Base-by-base conservation (phyloP, 2,113 vertebrate genomes). In the Lipophrys pholis region DNA sequence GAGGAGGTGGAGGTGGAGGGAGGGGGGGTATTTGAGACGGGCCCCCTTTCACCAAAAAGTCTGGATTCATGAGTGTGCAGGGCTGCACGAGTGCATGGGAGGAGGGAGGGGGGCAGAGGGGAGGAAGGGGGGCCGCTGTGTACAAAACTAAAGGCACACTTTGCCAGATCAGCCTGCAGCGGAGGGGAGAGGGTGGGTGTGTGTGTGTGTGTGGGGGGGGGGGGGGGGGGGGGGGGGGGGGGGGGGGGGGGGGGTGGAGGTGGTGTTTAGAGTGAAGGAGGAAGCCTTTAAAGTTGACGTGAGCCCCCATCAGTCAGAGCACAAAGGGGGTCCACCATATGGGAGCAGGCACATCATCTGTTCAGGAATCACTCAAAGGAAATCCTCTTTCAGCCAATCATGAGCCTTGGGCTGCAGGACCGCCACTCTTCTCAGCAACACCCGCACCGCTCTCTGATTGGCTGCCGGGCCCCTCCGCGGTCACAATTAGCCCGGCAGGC, bases 301-400 rank as follows among this genome's bases (percentile, higher is more conserved):
- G 78, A 90, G 84, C 74, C 87, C 68, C 83, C n/a, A 91, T 91
- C 90, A 90, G 84, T 91, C 89, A 88, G 46, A 69, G 41, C 58
- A 92, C 90, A 93, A 94, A 90, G 69, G 91, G 69, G 74, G 63
- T 85, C 78, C 70, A 46, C 90, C 92, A 93, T 93, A 93, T 92
- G 93, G 90, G 82, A 56, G 36, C 66, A 73, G 78, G 64, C 78
- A 30, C 67, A 56, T 89, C 83, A 84, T 81, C 81, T 87, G 86
- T 36, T 83, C 77, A 79, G 62, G 69, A 67, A 63, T 71, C 68
- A 72, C 74, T n/a, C 35, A 11, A 68, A 41, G 39, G 49, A 75
- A 70, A 73, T 66, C 68, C 57, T 66, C 30, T 10, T 17, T 10
- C 2, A 85, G 64, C 75, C 75, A 82, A 87, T 83, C 5, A 5